Conservation (phyloP, 2,888 invertebrate species). For the Schizotus pectinicornis region DNA sequence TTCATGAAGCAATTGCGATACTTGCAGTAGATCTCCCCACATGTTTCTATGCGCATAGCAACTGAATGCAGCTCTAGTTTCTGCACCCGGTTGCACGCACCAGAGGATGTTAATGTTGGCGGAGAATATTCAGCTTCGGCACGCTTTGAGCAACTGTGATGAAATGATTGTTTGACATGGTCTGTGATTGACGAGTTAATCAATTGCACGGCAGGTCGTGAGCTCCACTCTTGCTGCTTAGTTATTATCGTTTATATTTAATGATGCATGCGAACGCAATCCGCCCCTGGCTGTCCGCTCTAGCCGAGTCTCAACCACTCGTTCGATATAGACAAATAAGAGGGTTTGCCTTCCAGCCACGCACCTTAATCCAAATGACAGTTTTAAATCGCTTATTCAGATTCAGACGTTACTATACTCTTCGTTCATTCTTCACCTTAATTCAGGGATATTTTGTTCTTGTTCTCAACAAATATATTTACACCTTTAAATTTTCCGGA, state of each 20-base stretch:
- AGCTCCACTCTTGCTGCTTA: slow-evolving; percentile 18
- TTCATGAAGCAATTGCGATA: no score
- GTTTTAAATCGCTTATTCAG: no score
- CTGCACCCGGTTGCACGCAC: no score
- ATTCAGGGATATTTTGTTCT: no score
- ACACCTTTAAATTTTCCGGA: no score
- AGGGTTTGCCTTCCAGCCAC: background rate
- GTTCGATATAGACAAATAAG: background rate
- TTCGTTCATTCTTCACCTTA: no score
- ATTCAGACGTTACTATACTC: no score
- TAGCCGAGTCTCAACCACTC: background rate
- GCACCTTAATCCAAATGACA: no score
- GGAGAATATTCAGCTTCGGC: slow-evolving; percentile 15
- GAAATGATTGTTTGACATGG: slow-evolving; percentile 42
- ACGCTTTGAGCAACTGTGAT: slow-evolving; percentile 27
- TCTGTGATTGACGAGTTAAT: slow-evolving; percentile 46
- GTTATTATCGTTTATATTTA: slow-evolving; percentile 31
- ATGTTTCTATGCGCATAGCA: no score
- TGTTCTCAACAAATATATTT: no score
- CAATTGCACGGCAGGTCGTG: slow-evolving; percentile 25
- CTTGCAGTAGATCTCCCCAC: no score
- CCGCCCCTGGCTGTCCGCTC: slow-evolving; percentile 1
- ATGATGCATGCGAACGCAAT: slow-evolving; percentile 20
- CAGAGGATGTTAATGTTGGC: slow-evolving; percentile 17
- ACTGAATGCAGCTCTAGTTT: no score